Evolutionary conservation across 2,797 vertebrate species (phyloP).

Genomic region (Rachycentron canadum): DNA sequence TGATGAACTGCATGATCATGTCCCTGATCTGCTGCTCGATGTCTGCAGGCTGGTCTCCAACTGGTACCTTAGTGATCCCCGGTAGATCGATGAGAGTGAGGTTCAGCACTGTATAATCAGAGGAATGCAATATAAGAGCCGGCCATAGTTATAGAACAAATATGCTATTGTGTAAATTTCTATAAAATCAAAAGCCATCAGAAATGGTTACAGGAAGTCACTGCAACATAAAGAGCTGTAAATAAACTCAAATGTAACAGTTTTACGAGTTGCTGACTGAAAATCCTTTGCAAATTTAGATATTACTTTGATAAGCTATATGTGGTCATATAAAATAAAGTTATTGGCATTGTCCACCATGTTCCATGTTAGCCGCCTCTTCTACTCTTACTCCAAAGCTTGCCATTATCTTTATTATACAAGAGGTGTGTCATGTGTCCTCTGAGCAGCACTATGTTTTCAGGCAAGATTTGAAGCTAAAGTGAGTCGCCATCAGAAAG

Average conservation of each 20-base stretch:
- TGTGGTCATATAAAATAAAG: background rate
- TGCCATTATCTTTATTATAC: too few species aligned
- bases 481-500: too few species aligned
- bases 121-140: conserved; percentile 11
- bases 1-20: conserved; percentile 98
- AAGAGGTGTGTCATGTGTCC: too few species aligned
- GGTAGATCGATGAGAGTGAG: conserved; percentile 97
- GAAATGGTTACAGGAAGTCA: background rate
- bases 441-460: too few species aligned
- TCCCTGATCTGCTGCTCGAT: conserved; percentile 97
- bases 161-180: too few species aligned
- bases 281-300: background rate
- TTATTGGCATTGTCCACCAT: too few species aligned
- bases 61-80: conserved; percentile 98
- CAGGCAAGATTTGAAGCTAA: too few species aligned
- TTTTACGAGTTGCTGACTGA: background rate
- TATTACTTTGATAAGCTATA: background rate
- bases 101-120: conserved; percentile 89
- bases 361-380: background rate
- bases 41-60: conserved; percentile 95
- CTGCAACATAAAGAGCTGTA: background rate
- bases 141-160: background rate
- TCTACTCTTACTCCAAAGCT: background rate
- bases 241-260: background rate
- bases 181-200: background rate